Evolutionary conservation across 2,113 vertebrate species (phyloP).

Genomic region (Catharus bicknelli): DNA sequence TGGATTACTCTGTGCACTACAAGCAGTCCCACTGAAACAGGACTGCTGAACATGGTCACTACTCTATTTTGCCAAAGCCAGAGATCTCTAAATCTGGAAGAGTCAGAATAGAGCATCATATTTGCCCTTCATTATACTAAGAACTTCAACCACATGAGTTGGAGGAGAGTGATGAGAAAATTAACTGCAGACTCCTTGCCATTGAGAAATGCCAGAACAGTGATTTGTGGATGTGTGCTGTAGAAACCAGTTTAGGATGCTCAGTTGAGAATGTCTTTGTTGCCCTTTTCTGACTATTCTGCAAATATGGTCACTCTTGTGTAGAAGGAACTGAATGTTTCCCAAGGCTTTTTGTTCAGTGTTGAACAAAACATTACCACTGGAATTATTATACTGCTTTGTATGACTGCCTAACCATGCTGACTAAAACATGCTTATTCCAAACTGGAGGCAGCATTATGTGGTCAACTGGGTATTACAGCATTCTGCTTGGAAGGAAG

Average conservation of each 20-base stretch:
- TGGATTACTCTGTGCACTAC: neutral
- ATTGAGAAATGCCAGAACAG: neutral
- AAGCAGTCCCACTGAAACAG: neutral
- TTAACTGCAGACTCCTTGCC: neutral
- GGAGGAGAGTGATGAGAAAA: neutral
- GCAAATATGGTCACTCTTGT: neutral
- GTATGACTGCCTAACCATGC: neutral
- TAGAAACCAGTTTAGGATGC: neutral
- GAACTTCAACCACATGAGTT: neutral
- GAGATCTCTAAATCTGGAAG: neutral
- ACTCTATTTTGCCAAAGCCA: neutral
- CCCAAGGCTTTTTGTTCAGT: neutral
- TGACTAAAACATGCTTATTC: conserved; percentile 6
- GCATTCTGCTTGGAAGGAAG: conserved; percentile 49
- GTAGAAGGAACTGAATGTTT: neutral
- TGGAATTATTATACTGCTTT: neutral
- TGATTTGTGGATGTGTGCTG: neutral
- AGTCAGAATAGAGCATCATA: neutral
- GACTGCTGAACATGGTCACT: neutral
- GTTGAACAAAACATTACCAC: neutral
- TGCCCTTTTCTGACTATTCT: neutral
- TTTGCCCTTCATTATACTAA: neutral
- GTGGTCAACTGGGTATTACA: conserved; percentile 30
- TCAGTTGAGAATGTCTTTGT: neutral
- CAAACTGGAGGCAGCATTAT: conserved; percentile 31